Conservation (phyloP, 2,797 vertebrate species). For the Cetoscarus ocellatus region DNA sequence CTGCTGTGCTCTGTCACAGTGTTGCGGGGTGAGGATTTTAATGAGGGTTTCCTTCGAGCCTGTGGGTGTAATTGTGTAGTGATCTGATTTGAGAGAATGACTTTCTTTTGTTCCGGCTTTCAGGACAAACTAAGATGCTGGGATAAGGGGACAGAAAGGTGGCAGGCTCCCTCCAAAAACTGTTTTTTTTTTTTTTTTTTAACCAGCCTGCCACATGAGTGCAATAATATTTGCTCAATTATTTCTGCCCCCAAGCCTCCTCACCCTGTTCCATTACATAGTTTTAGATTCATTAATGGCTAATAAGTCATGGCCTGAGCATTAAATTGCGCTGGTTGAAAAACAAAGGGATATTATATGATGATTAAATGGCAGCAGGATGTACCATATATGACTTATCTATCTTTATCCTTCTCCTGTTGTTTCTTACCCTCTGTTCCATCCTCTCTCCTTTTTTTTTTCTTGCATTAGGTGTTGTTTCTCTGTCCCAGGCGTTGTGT, state of each 20-base stretch:
- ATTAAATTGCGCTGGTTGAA: constrained; percentile 18
- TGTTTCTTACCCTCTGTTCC: background rate
- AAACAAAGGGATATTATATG: constrained; percentile 5
- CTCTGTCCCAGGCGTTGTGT: constrained; percentile 91
- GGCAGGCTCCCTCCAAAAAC: constrained; percentile 24
- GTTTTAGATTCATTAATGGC: constrained; percentile 34
- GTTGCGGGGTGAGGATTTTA: constrained; percentile 61
- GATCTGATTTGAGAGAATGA: constrained; percentile 66
- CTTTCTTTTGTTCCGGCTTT: constrained; percentile 51
- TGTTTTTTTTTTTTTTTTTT: constrained; percentile 1
- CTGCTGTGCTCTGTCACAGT: constrained; percentile 25
- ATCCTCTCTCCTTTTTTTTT: background rate
- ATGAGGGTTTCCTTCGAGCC: constrained; percentile 54
- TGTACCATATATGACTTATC: constrained; percentile 12
- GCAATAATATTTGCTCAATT: constrained; percentile 24
- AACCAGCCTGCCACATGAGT: constrained; percentile 13
- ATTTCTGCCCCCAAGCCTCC: constrained; percentile 9
- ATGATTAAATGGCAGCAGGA: constrained; percentile 26
- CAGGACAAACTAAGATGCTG: constrained; percentile 31
- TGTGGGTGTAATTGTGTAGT: constrained; percentile 57
- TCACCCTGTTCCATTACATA: constrained; percentile 1
- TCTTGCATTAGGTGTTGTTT: constrained; percentile 83
- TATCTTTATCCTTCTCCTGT: background rate
- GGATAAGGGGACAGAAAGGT: background rate
- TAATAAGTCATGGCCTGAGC: constrained; percentile 24